These are phyloP conservation scores for Polylopha cassiicola DNA, from an alignment of 2,888 invertebrate species.

Conservation along the genomic window DNA sequence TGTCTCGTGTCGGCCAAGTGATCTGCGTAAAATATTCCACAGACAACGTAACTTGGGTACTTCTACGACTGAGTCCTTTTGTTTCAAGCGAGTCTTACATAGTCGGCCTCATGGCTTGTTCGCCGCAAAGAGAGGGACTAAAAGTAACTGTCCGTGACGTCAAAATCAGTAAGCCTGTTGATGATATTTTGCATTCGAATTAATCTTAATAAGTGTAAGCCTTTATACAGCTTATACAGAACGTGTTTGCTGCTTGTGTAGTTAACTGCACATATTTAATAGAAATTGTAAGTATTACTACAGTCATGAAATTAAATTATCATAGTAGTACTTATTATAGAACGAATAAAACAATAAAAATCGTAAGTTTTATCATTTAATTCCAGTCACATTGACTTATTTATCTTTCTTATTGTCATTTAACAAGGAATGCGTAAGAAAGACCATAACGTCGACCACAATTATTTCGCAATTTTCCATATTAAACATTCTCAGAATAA, in stretches of 20 bases:
- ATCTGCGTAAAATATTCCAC: constrained; percentile 57
- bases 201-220: constrained; percentile 29
- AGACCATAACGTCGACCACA: neutral
- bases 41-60: constrained; percentile 45
- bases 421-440: too few species aligned
- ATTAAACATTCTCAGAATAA: neutral
- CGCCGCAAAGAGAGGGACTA: constrained; percentile 48
- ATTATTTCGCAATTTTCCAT: neutral
- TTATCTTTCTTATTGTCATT: too few species aligned
- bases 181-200: constrained; percentile 56
- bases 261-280: too few species aligned
- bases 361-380: too few species aligned
- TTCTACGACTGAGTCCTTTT: constrained; percentile 50
- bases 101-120: constrained; percentile 55
- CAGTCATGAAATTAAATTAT: too few species aligned
- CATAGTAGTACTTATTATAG: too few species aligned
- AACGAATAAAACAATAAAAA: too few species aligned
- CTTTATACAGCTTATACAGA: too few species aligned
- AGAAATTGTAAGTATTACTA: too few species aligned
- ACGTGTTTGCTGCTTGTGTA: too few species aligned
- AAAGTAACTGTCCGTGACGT: constrained; percentile 46
- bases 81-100: constrained; percentile 34
- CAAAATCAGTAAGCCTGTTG: constrained; percentile 35
- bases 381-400: too few species aligned
- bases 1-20: constrained; percentile 42